Percentiles rank a stretch among this genome's conserved stretches.
Evolutionary conservation across 2,888 invertebrate species (phyloP).

Genomic region (Clistopyga incitator): DNA sequence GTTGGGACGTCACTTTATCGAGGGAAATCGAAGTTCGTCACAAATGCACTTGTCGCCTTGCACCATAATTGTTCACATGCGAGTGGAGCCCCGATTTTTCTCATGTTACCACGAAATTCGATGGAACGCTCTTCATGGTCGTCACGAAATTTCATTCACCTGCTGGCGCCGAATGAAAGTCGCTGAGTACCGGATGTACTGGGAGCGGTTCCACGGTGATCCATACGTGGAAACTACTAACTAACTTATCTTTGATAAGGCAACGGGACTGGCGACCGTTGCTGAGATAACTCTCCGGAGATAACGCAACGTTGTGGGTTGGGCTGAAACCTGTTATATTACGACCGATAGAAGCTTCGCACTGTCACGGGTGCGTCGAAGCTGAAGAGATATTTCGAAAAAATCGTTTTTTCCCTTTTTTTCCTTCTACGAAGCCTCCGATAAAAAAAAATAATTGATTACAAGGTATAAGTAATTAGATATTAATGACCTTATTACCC

Average conservation of each 20-base stretch:
- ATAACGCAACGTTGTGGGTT: conserved; percentile 60
- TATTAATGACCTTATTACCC: conserved; percentile 29
- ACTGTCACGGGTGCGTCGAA: conserved; percentile 1
- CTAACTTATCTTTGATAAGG: conserved; percentile 81
- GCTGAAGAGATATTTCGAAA: neutral
- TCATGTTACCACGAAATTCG: neutral
- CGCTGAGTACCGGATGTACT: conserved; percentile 22
- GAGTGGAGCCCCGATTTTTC: neutral
- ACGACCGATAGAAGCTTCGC: conserved; percentile 18
- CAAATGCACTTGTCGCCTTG: neutral
- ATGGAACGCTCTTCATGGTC: conserved; percentile 24
- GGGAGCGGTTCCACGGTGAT: conserved; percentile 54
- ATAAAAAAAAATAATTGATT: conserved; percentile 1
- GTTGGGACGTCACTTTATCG: conserved; percentile 39
- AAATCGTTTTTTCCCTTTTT: neutral
- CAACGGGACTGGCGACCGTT: conserved; percentile 49
- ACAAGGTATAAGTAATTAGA: neutral
- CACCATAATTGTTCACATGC: conserved; percentile 39
- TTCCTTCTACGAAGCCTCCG: too few species aligned
- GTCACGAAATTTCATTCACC: conserved; percentile 22
- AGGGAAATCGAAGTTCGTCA: conserved; percentile 1
- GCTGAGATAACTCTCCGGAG: conserved; percentile 63
- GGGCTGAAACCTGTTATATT: conserved; percentile 28
- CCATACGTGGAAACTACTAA: conserved; percentile 74
- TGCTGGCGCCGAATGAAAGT: conserved; percentile 27